These are phyloP conservation scores for Gastrophryne carolinensis DNA, from an alignment of 2,797 vertebrate species.

Conservation along the genomic window DNA sequence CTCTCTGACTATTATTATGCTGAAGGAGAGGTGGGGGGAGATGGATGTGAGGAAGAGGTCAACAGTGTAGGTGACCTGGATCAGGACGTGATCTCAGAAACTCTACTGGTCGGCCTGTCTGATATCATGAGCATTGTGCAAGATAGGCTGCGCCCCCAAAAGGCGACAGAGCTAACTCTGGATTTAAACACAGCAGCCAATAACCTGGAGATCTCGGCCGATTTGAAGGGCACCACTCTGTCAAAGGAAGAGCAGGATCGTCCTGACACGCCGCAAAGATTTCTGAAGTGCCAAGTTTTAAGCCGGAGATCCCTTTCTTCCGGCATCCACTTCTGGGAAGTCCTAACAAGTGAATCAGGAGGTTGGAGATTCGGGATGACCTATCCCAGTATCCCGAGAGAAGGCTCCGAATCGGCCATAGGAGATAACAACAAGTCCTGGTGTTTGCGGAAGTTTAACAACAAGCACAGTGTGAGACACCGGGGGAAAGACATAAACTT, in stretches of 20 bases:
- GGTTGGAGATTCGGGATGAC: neutral
- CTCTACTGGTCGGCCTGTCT: neutral
- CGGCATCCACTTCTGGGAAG: neutral
- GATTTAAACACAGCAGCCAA: neutral
- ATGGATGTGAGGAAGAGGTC: neutral
- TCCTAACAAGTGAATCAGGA: neutral
- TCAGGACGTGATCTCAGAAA: neutral
- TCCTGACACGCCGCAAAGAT: neutral
- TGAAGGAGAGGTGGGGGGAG: neutral
- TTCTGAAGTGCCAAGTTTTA: neutral
- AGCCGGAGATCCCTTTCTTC: neutral
- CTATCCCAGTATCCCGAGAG: neutral
- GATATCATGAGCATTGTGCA: neutral
- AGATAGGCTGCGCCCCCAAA: neutral
- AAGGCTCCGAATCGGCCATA: neutral
- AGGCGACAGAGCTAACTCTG: neutral
- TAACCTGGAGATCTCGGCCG: neutral
- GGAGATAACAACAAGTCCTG: neutral
- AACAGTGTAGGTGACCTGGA: neutral
- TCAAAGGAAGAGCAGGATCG: neutral
- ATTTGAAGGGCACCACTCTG: neutral
- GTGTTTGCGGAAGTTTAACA: neutral
- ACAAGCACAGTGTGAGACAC: neutral
- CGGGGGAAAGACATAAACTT: neutral
- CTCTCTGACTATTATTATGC: neutral